A percentile compares a stretch with the other conserved stretches of the same genome.
Evolutionary conservation across 2,888 invertebrate species (phyloP).

Genomic region (Chromoteleia sp.): DNA sequence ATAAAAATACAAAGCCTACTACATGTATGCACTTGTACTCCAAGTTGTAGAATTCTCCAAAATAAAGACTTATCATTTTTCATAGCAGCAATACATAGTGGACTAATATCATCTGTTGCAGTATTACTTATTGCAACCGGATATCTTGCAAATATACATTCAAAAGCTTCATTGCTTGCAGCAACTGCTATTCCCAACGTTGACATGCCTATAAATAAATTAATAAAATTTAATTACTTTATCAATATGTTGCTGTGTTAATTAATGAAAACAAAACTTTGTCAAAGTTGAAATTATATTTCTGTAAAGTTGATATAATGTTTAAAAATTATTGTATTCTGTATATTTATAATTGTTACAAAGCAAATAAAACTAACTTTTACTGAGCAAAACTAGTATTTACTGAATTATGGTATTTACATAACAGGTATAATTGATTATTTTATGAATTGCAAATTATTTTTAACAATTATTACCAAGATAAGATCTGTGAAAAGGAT

Average conservation of each 20-base stretch:
- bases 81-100: conserved; percentile 81
- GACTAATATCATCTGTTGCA: conserved; percentile 78
- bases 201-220: conserved; percentile 76
- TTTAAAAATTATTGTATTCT: too few relatives aligned
- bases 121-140: conserved; percentile 76
- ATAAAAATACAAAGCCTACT: conserved; percentile 75
- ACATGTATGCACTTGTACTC: conserved; percentile 74
- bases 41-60: conserved; percentile 76
- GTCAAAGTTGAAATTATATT: too few relatives aligned
- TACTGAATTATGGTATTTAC: too few relatives aligned
- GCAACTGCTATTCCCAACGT: conserved; percentile 78
- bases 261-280: neutral
- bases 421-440: neutral
- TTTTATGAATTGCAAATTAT: neutral
- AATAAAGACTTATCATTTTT: conserved; percentile 80
- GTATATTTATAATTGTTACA: too few relatives aligned
- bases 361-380: too few relatives aligned
- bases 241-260: too few relatives aligned
- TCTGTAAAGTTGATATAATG: too few relatives aligned
- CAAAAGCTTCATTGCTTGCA: conserved; percentile 78
- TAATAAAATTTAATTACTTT: conserved; percentile 4
- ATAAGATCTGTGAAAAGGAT: conserved; percentile 76
- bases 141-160: conserved; percentile 75
- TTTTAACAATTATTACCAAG: conserved; percentile 75
- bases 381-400: too few relatives aligned